Conservation (phyloP, 2,797 vertebrate genomes). For the Intellagama lesueurii region DNA sequence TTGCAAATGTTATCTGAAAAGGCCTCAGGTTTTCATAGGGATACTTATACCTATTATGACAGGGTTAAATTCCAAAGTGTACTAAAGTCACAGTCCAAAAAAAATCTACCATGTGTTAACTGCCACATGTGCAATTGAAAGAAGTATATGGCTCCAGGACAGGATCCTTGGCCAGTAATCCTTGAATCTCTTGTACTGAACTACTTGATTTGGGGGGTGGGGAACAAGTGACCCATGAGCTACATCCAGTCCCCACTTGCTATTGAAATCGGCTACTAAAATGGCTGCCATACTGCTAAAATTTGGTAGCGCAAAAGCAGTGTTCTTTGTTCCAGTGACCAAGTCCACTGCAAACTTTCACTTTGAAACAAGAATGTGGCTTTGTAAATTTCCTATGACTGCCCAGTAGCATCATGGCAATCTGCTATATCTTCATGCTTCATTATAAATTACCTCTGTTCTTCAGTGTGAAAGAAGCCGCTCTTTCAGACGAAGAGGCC, state of each 20-base stretch:
- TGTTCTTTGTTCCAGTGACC: too few relatives aligned
- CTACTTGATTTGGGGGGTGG: neutral
- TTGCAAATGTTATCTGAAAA: neutral
- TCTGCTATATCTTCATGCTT: neutral
- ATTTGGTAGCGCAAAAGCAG: neutral
- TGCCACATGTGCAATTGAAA: neutral
- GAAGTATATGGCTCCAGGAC: neutral
- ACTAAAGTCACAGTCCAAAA: neutral
- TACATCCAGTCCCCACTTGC: neutral
- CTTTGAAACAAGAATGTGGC: neutral
- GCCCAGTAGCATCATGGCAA: neutral
- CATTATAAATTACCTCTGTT: neutral
- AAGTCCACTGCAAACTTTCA: neutral
- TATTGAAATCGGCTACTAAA: neutral
- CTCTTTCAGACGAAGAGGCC: neutral
- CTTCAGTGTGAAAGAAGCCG: neutral
- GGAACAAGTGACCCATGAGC: neutral
- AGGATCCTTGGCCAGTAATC: neutral
- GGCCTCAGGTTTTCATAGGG: neutral
- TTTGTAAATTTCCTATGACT: slow-evolving; percentile 4
- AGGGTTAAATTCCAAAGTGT: neutral
- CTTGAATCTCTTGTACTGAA: neutral
- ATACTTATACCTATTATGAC: neutral
- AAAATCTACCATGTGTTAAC: neutral
- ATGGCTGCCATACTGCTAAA: neutral